These are phyloP conservation scores for Theonella swinhoei DNA, from an alignment of 37 sponge, comb jelly and placozoan genomes.

Conservation along the genomic window DNA sequence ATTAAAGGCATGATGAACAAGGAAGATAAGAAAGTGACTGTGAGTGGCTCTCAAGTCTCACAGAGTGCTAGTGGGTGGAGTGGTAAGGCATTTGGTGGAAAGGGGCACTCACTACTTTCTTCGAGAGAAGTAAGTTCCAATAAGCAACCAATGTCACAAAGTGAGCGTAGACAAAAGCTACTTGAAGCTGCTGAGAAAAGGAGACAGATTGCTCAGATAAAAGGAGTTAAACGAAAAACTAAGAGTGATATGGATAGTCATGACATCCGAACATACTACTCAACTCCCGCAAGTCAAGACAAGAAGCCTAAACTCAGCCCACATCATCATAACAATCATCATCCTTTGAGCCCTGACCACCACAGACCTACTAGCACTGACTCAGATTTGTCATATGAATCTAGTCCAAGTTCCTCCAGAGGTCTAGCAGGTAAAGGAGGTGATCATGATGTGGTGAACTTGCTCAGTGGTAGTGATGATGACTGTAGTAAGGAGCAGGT, in stretches of 20 bases:
- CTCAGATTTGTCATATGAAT: not conserved
- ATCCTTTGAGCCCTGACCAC: not conserved
- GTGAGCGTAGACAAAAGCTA: conserved; percentile 21
- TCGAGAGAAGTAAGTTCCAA: no score
- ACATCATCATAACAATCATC: not conserved
- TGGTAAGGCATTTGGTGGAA: conserved; percentile 9
- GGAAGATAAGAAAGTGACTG: not conserved
- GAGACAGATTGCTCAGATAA: not conserved
- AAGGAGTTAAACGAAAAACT: not conserved
- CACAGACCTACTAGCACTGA: not conserved
- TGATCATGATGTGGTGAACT: not conserved
- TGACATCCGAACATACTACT: not conserved
- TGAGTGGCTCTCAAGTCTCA: not conserved
- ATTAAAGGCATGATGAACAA: conserved; percentile 28
- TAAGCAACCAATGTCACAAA: not conserved
- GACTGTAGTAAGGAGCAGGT: no score
- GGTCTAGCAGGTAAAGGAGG: not conserved
- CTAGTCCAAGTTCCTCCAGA: not conserved
- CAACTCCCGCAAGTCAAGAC: not conserved
- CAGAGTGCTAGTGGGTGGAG: not conserved
- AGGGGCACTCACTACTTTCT: not conserved
- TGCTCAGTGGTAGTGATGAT: no score
- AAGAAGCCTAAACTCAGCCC: not conserved
- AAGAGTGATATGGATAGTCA: not conserved
- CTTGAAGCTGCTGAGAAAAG: conserved; percentile 48